These are phyloP conservation scores for Acomys russatus DNA, from an alignment of 2,797 vertebrate genomes.

Conservation along the genomic window DNA sequence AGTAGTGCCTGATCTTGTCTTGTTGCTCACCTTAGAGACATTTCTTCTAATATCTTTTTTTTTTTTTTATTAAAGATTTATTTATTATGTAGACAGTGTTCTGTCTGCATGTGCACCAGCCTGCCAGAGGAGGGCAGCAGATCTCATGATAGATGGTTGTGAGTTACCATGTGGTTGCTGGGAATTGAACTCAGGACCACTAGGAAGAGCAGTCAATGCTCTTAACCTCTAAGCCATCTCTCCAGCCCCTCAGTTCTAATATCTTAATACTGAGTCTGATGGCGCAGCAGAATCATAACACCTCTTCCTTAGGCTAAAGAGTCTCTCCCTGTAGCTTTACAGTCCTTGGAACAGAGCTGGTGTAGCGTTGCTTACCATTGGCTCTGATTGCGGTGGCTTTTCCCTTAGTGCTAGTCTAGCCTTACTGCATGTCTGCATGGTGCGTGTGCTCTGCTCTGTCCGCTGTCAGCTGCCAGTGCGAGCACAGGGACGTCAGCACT, in stretches of 20 bases:
- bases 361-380: too few relatives aligned
- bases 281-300: neutral
- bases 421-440: accelerated
- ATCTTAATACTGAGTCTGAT: neutral
- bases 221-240: too few relatives aligned
- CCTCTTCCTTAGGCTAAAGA: neutral
- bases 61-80: too few relatives aligned
- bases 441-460: neutral
- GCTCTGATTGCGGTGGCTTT: neutral
- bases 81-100: too few relatives aligned
- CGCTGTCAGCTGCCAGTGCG: neutral
- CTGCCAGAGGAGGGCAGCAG: too few relatives aligned
- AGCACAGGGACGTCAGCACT: neutral
- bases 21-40: slow-evolving; percentile 23
- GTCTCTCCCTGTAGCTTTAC: neutral
- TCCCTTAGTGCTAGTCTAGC: too few relatives aligned
- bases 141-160: too few relatives aligned
- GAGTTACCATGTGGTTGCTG: too few relatives aligned
- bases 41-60: neutral
- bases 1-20: neutral
- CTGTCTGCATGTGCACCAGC: too few relatives aligned
- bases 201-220: too few relatives aligned
- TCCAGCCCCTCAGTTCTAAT: neutral
- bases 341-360: neutral
- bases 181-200: too few relatives aligned